Evolutionary conservation across 2,113 vertebrate species (phyloP), one percentile per base, ranked within the genome.

Genomic region (Anseranas semipalmata): DNA sequence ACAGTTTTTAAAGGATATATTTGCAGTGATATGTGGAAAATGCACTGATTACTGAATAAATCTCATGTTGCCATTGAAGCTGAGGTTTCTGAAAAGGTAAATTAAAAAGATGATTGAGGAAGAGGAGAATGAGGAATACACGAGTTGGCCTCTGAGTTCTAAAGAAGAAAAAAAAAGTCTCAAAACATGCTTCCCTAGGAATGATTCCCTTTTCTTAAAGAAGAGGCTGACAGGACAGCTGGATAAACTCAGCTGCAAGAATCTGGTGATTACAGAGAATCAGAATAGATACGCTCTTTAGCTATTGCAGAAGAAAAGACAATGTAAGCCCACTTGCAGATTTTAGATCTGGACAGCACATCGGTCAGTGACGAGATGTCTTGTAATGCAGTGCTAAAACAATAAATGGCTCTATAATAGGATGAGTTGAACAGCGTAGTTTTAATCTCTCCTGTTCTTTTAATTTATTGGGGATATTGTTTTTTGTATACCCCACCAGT

Each of bases 1-100:
- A 39, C 8, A 0, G 0, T 50, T 92, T 83, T 43, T 3, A 55
- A 67, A 68, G 76, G 2, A 6, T n/a, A 0, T 32, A 6, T 66
- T 73, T 93, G 28, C 30, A 81, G 15, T 32, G 5, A 6, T 41
- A 59, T 10, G 7, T 9, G 48, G 75, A 66, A 89, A 91, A 35
- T 25, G 6, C 3, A 37, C 24, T 35, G 2, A 48, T 45, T 75
- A n/a, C 22, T 63, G 27, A n/a, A 83, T 63, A 83, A 72, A 78
- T 33, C 5, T 75, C 62, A 74, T 17, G 1, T 59, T 39, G 79
- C 1, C 37, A 41, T 39, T 67, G 15, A 90, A 58, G 15, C 0
- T 39, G 11, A 45, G 2, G 8, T 56, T 75, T 53, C 41, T 56
- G 2, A 25, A 83, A 33, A 76, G 15, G 19, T 53, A 90, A 82